A percentile compares a stretch with the other conserved stretches of the same genome.
phyloP scores from a whole-genome alignment of 2,888 invertebrate species.

The Cyclophora albipunctata region DNA sequence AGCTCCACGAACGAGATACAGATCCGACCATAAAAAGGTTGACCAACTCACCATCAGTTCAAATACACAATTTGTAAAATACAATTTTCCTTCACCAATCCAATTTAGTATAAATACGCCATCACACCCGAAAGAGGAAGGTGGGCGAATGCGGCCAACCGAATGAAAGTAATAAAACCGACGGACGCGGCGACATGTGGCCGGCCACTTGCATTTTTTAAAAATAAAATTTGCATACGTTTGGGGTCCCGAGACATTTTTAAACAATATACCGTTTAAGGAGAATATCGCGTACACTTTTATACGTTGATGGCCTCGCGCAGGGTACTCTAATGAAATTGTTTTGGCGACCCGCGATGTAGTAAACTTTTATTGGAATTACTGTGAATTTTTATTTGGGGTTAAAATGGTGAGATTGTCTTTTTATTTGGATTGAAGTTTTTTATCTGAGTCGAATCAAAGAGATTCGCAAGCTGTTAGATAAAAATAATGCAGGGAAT shows the following conservation, averaged over 20 bases:
- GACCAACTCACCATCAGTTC: too few relatives aligned
- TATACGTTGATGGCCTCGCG: conserved; percentile 15
- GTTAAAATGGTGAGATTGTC: conserved; percentile 14
- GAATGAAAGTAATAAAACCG: conserved; percentile 44
- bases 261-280: conserved; percentile 31
- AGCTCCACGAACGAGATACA: too few relatives aligned
- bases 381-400: conserved; percentile 19
- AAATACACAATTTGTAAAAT: too few relatives aligned
- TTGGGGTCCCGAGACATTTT: conserved; percentile 40
- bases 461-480: not conserved
- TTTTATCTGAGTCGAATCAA: too few relatives aligned
- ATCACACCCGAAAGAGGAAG: conserved; percentile 35
- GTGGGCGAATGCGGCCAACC: conserved; percentile 35
- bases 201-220: conserved; percentile 62
- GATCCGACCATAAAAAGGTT: too few relatives aligned
- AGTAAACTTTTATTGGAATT: conserved; percentile 22
- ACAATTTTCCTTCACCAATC: conserved; percentile 12
- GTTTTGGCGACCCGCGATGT: conserved; percentile 28
- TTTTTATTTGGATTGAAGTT: conserved; percentile 10
- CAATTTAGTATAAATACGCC: conserved; percentile 38
- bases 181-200: conserved; percentile 53
- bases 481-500: conserved; percentile 1
- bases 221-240: conserved; percentile 71
- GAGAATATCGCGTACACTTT: conserved; percentile 27
- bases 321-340: conserved; percentile 45